Base-by-base conservation (phyloP, 2,888 invertebrate species). In the Leptinotarsa haldemani region DNA sequence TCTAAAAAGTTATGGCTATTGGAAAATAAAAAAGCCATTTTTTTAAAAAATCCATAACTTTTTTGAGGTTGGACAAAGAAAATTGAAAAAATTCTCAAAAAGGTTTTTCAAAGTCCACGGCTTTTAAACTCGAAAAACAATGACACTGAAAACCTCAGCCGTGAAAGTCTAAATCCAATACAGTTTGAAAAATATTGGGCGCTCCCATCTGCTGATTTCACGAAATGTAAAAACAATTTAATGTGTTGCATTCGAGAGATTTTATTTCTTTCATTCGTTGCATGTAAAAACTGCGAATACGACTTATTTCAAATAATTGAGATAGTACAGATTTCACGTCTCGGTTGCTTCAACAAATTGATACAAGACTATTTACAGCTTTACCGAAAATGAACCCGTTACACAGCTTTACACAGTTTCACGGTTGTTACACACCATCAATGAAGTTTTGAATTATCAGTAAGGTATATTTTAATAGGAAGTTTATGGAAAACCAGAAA, bases 311-410 rank as follows among this genome's bases (percentile, higher is more conserved):
- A 30, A 30, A 61, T 61, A 15, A 61, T 61, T 25, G 40, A 30
- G 30, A 61, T 61, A n/a, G 40, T 61, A 30, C n/a, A 52, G 40
- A 68, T 47, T 53, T 68, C 68, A 68, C 68, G 68, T 56, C 46
- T 40, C 68, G 68, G 18, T 68, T 16, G 46, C 40, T 68, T 56
- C 56, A 68, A 56, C 68, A 53, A 68, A 68, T 56, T 53, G 53
- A 68, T 53, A 68, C 67, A 22, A 40, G 40, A 53, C 53, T 30
- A 40, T 40, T 40, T 53, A 53, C 56, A 56, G 68, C 30, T 46
- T 22, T 56, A 40, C 46, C 30, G 30, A 66, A 50, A 66, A 50
- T 56, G 46, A 56, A 40, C 16, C 68, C 68, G 68, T 68, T 68
- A 68, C 56, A 46, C 18, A 56, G 68, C 68, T 30, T n/a, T n/a